Conservation (phyloP, 2,888 invertebrate genomes). For the Neocrepidodera transversa region DNA sequence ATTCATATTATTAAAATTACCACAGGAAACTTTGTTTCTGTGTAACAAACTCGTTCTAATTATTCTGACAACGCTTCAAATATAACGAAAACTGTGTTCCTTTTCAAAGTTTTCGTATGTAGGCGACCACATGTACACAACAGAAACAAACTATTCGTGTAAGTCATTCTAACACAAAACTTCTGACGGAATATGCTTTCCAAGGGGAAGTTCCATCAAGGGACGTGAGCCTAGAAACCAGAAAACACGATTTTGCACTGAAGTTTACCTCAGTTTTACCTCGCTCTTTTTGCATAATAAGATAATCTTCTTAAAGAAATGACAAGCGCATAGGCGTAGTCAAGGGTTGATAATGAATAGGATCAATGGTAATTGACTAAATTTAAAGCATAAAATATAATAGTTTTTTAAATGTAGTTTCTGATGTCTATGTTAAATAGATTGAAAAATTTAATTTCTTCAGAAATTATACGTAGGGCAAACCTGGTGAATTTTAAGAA, state of each 20-base stretch:
- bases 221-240: conserved; percentile 33
- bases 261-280: conserved; percentile 28
- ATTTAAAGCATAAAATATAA: too few relatives aligned
- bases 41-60: too few relatives aligned
- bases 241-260: conserved; percentile 39
- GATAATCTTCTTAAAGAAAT: background rate
- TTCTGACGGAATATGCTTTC: conserved; percentile 46
- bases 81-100: background rate
- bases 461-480: too few relatives aligned
- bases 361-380: too few relatives aligned
- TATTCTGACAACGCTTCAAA: too few relatives aligned
- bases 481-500: too few relatives aligned
- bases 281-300: conserved; percentile 31
- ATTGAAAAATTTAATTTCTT: too few relatives aligned
- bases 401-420: too few relatives aligned
- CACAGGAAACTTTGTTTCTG: too few relatives aligned
- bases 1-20: too few relatives aligned
- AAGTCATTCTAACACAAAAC: conserved; percentile 15
- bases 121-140: conserved; percentile 9
- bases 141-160: conserved; percentile 11
- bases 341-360: background rate
- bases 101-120: conserved; percentile 8
- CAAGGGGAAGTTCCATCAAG: conserved; percentile 39
- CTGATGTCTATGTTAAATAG: too few relatives aligned
- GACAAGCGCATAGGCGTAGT: background rate